Evolutionary conservation across 2,113 vertebrate species (phyloP), one percentile per base, ranked within the genome.

Genomic region (Crotophaga sulcirostris): DNA sequence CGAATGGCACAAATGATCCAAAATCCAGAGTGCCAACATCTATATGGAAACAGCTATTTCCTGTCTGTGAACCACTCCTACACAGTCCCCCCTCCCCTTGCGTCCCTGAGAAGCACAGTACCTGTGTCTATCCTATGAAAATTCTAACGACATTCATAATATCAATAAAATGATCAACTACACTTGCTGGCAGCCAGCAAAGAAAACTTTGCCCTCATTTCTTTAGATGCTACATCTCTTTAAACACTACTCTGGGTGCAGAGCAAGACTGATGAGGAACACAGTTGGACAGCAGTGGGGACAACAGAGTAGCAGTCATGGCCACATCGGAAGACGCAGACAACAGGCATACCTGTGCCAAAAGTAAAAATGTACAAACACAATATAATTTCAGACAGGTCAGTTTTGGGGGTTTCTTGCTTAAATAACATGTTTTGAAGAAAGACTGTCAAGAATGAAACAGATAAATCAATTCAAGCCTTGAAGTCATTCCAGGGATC

Each of bases 401-500:
- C 81, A 82, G 36, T 12, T 87, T 95, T 80, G 7, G 19, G 70
- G 16, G n/a, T 13, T 91, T 85, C 87, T 66, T 78, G n/a, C 63
- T 84, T 47, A 15, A 92, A 86, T 79, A 84, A 58, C 21, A 28
- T 10, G 42, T 88, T 92, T 94, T 79, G 26, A 90, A 94, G 52
- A 90, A n/a, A 93, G 10, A 80, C 45, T 59, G 69, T 94, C 87
- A 92, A 66, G 49, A 90, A 29, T 38, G 69, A 96, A 94, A 96
- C 31, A 89, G 34, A 94, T 80, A 91, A 88, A 96, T 83, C 80
- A 92, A 97, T 95, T 96, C 87, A 89, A 54, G 42, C 55, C 40
- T 84, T 94, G 51, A 95, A 97, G 96, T 84, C 44, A 80, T 66
- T 97, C 83, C 76, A 84, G 79, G 51, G 76, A 90, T 94, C 62